phyloP scores from a whole-genome alignment of 1,140 invertebrate species.

The Drosophila sp. region DNA sequence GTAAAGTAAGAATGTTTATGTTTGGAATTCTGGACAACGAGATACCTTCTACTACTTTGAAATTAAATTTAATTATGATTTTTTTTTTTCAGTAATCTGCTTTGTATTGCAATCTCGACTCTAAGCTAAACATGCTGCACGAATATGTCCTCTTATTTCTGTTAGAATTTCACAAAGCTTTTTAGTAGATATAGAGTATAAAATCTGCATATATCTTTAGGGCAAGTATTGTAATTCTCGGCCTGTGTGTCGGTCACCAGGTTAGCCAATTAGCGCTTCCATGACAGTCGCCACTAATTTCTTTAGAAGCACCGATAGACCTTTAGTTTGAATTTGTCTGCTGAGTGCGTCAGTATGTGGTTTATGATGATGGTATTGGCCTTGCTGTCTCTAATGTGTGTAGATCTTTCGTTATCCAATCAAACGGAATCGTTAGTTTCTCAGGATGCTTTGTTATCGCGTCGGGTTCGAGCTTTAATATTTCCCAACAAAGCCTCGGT shows the following conservation, averaged over 20 bases:
- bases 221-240: slow-evolving; percentile 12
- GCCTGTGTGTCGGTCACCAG: slow-evolving; percentile 14
- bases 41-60: no score
- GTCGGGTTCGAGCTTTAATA: slow-evolving; percentile 52
- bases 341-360: slow-evolving; percentile 46
- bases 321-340: slow-evolving; percentile 38
- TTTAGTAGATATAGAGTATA: no score
- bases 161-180: no score
- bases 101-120: no score
- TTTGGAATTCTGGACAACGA: no score
- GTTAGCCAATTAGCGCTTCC: slow-evolving; percentile 56
- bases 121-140: no score
- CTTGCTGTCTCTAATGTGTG: slow-evolving; percentile 2
- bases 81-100: no score
- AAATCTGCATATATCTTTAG: not conserved
- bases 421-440: not conserved
- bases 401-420: slow-evolving; percentile 8
- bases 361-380: not conserved
- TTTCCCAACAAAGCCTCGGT: slow-evolving; percentile 59
- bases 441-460: slow-evolving; percentile 35
- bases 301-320: not conserved
- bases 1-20: no score
- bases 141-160: no score
- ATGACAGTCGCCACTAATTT: slow-evolving; percentile 29
- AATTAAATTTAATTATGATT: no score